Conservation (phyloP, 2,797 vertebrate species). For the Sarcophilus harrisii region DNA sequence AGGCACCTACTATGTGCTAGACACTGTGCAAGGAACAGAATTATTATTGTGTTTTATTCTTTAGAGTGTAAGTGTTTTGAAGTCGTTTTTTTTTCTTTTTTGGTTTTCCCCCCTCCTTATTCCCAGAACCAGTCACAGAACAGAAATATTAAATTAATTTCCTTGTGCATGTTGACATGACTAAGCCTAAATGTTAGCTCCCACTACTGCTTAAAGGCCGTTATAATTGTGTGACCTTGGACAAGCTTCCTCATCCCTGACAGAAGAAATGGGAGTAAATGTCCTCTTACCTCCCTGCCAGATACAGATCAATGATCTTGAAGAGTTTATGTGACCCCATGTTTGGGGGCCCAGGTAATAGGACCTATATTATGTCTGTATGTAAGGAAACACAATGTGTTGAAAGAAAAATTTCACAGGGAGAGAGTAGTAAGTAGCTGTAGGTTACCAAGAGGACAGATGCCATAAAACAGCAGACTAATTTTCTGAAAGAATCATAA, state of each 20-base stretch:
- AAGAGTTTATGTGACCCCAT: background rate
- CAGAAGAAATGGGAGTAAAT: background rate
- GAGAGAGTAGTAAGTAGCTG: background rate
- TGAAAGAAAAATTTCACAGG: background rate
- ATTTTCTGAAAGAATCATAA: constrained; percentile 56
- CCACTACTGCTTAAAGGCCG: background rate
- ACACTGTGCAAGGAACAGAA: background rate
- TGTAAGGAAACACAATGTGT: background rate
- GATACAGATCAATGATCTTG: background rate
- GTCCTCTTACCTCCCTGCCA: background rate
- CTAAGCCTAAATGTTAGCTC: background rate
- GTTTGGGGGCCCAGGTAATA: background rate
- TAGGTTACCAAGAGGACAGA: constrained; percentile 32
- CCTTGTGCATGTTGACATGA: background rate
- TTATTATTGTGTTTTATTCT: background rate
- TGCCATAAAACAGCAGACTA: constrained; percentile 54
- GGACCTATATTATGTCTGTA: background rate
- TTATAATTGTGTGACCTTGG: background rate
- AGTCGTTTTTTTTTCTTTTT: background rate
- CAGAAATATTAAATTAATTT: background rate
- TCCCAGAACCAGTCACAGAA: background rate
- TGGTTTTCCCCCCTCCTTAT: background rate
- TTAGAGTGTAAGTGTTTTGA: background rate
- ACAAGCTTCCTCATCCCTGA: background rate
- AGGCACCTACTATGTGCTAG: background rate